Conservation (phyloP, 2,888 invertebrate genomes). For the Cremastobaeus sp. region DNA sequence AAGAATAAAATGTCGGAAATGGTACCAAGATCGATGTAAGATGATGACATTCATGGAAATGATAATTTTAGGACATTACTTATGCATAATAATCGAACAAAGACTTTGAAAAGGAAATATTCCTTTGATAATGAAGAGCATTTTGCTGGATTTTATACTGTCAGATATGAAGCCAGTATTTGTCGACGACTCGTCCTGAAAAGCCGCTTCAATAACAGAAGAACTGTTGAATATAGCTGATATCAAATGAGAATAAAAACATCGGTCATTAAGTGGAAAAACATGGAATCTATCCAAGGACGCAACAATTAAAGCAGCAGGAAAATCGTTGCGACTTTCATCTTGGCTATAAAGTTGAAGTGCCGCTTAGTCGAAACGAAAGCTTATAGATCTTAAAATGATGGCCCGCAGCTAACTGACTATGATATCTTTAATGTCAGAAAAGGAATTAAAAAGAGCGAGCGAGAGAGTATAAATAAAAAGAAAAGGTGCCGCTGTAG, state of each 20-base stretch:
- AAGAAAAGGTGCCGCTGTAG: slow-evolving; percentile 5
- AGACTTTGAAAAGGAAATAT: too few relatives aligned
- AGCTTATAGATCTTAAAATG: slow-evolving; percentile 40
- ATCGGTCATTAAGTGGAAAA: slow-evolving; percentile 21
- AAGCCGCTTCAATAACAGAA: too few relatives aligned
- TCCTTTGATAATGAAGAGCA: too few relatives aligned
- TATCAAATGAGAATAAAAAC: slow-evolving; percentile 40
- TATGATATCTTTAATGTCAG: slow-evolving; percentile 24
- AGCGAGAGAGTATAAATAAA: slow-evolving; percentile 8
- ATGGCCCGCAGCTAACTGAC: slow-evolving; percentile 35
- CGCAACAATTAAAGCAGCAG: slow-evolving; percentile 34
- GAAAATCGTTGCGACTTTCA: slow-evolving; percentile 36
- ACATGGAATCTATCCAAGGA: slow-evolving; percentile 17
- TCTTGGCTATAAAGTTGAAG: slow-evolving; percentile 3
- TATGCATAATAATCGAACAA: too few relatives aligned
- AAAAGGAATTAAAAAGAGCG: slow-evolving; percentile 37
- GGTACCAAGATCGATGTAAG: too few relatives aligned
- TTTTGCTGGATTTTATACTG: too few relatives aligned
- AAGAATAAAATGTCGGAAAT: too few relatives aligned
- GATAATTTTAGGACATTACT: too few relatives aligned
- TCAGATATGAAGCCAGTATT: too few relatives aligned
- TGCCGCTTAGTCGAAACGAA: slow-evolving; percentile 21
- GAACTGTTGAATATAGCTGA: too few relatives aligned
- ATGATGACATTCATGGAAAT: too few relatives aligned
- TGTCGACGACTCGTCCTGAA: too few relatives aligned